phyloP scores from a whole-genome alignment of 1,140 invertebrate species.

The Leptinotarsa undecemlineata region DNA sequence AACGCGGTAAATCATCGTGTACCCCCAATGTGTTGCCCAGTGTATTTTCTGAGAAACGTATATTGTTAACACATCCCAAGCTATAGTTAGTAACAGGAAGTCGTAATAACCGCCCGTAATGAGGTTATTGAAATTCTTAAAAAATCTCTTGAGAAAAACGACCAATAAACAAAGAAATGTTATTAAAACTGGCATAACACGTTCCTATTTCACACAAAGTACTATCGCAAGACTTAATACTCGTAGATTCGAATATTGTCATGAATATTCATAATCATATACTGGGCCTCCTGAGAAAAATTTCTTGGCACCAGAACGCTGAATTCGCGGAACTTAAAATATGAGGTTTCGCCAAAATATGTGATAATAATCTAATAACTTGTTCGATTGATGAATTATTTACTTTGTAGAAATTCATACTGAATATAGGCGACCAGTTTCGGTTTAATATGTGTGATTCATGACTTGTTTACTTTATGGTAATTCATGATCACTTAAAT shows the following conservation, averaged over 20 bases:
- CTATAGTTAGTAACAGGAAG: constrained; percentile 6
- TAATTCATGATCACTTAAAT: no score
- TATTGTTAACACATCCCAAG: constrained; percentile 3
- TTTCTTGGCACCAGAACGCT: background rate
- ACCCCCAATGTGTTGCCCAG: background rate
- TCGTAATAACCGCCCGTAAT: constrained; percentile 2
- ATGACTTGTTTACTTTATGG: no score
- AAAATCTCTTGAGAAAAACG: constrained; percentile 6
- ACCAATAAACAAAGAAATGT: constrained; percentile 4
- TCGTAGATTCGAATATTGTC: background rate
- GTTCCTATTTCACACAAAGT: constrained; percentile 3
- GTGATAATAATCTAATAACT: no score
- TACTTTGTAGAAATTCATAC: no score
- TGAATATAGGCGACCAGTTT: no score
- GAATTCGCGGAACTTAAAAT: no score
- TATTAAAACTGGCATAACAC: constrained; percentile 8
- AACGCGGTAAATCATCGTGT: background rate
- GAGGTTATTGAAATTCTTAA: background rate
- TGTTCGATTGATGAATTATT: no score
- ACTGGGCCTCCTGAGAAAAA: background rate
- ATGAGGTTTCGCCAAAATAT: no score
- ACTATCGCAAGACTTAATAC: background rate
- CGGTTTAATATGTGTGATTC: no score
- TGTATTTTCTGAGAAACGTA: background rate
- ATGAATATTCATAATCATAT: background rate